Base-by-base conservation (phyloP, 2,888 invertebrate species). In the Lycaena phlaeas region DNA sequence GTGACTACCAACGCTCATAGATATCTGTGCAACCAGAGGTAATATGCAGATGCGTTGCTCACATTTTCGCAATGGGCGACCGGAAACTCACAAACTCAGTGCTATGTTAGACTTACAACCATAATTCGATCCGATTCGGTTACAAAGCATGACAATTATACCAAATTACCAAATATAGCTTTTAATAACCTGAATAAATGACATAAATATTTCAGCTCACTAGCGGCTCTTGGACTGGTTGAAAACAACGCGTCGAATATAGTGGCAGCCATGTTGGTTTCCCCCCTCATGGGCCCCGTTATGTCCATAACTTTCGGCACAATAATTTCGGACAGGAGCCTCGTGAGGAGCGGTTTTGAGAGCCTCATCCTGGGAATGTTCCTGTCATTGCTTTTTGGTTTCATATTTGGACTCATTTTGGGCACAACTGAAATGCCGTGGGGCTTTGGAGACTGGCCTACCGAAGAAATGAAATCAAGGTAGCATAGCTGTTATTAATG, bases 251-350 rank as follows among this genome's bases (percentile, higher is more conserved):
- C 93, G 4, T 92, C 94, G 0, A 91, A 93, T 55, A 90, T 95
- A 48, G 90, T 90, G 14, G 92, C 91, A 15, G 91, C 91, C 15
- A 92, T 92, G 91, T 68, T 92, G 55, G 91, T 92, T 1, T 92
- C 91, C 1, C 92, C 92, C 0, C 79, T 92, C 7, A 92, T 92
- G 92, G 93, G 93, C 1, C 94, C 94, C 0, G 94, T 94, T 9
- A 91, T 94, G 89, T 94, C 93, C n/a, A 88, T 92, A 49, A 93
- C 93, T 40, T 94, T 94, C 64, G 94, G 94, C 4, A 88, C 90
- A 14, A 91, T 93, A 45, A 92, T 94, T 54, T 87, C 92, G 15
- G 93, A 94, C 64, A 74, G 86, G 53, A 86, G 87, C 48, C 84
- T 94, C 4, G 86, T 92, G 52, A 87, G 85, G 54, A 87, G 90